These are phyloP conservation scores for Agrochola macilenta DNA, from an alignment of 2,888 invertebrate genomes.

Conservation along the genomic window DNA sequence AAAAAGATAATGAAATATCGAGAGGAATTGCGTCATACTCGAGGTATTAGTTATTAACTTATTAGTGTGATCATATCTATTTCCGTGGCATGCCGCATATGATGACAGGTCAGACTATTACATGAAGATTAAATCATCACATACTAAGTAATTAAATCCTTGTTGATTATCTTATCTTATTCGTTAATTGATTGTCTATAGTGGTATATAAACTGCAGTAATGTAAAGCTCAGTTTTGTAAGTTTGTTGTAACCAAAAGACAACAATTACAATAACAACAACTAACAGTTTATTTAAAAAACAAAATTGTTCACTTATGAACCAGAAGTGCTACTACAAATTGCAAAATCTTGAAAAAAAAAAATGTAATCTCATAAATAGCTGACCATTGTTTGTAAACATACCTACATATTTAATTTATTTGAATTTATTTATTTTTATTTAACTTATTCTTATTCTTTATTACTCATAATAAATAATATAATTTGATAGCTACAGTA, in stretches of 20 bases:
- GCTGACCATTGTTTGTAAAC: too few species aligned
- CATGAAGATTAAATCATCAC: constrained; percentile 10
- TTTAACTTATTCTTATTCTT: too few species aligned
- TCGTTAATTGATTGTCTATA: background rate
- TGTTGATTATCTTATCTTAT: background rate
- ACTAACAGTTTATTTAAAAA: too few species aligned
- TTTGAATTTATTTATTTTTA: too few species aligned
- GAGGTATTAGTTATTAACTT: constrained; percentile 4
- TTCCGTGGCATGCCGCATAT: constrained; percentile 2
- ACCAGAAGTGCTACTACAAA: too few species aligned
- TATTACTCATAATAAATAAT: too few species aligned
- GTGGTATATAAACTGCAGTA: background rate
- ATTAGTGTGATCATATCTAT: constrained; percentile 24
- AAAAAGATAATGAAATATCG: background rate
- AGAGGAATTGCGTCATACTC: constrained; percentile 21
- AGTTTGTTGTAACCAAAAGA: background rate
- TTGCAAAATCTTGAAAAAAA: too few species aligned
- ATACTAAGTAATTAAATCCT: constrained; percentile 1
- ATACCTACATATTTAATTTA: too few species aligned
- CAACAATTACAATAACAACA: too few species aligned
- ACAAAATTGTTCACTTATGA: too few species aligned
- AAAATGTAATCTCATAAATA: too few species aligned
- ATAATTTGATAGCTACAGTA: too few species aligned
- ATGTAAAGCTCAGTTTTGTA: background rate
- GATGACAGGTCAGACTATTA: background rate